Evolutionary conservation across 2,888 invertebrate species (phyloP).

Genomic region (Rhodophaea formosa): DNA sequence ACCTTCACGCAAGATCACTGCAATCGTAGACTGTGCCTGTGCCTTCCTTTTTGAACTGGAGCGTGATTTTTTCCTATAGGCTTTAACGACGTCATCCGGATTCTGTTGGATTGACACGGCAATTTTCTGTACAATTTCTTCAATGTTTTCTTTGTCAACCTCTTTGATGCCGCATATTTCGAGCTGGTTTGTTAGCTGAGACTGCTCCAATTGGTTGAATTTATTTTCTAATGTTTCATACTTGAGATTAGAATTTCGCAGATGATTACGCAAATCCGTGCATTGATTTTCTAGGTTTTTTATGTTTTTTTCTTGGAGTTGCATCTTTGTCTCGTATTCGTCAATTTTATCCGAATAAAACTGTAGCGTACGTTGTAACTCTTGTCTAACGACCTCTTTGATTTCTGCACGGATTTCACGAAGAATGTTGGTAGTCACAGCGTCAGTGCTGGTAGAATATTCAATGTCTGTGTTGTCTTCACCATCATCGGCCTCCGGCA

Average conservation of each 20-base stretch:
- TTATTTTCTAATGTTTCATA: constrained; percentile 19
- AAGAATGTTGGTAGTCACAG: constrained; percentile 10
- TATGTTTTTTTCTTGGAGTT: constrained; percentile 16
- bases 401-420: constrained; percentile 20
- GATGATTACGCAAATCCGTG: constrained; percentile 15
- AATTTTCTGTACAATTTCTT: too few relatives aligned
- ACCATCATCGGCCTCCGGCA: constrained; percentile 25
- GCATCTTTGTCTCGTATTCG: constrained; percentile 20
- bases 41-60: too few relatives aligned
- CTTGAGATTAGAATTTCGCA: constrained; percentile 16
- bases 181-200: constrained; percentile 15
- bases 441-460: not conserved
- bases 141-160: too few relatives aligned
- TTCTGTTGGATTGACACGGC: too few relatives aligned
- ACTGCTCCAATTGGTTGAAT: constrained; percentile 20
- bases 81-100: too few relatives aligned
- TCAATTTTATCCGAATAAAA: constrained; percentile 26
- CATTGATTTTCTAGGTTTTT: constrained; percentile 19
- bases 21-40: too few relatives aligned
- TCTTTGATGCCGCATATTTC: constrained; percentile 22
- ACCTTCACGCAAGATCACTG: too few relatives aligned
- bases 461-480: constrained; percentile 25
- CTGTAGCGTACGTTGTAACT: constrained; percentile 23
- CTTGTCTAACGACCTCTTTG: constrained; percentile 16
- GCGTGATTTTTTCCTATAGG: too few relatives aligned